Base-by-base conservation (phyloP, 2,113 vertebrate species). In the Cariama cristata region DNA sequence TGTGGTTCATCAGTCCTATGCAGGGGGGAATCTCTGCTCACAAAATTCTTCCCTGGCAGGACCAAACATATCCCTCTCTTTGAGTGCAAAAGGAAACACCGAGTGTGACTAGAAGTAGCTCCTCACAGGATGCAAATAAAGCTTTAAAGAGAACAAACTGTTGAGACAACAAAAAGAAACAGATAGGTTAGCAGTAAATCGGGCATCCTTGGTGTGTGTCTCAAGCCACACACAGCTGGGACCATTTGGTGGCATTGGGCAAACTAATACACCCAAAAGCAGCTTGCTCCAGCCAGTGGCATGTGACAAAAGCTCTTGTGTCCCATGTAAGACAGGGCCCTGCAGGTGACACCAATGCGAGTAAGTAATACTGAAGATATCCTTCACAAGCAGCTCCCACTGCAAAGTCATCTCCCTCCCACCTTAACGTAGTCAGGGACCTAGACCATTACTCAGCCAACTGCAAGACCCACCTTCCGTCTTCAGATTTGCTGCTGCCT, bases 151-250 rank as follows among this genome's bases (percentile, higher is more conserved):
- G n/a, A 58, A 32, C 7, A 49, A 81, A 77, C 49, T 33, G 16
- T 56, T 49, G 71, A 68, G 62, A 40, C 49, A 93, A 82, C 33
- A 66, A 32, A 66, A 84, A 59, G 45, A 52, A 79, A 35, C 56
- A 38, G 47, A 45, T 23, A 69, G 30, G 17, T 87, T 72, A 60
- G 64, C 71, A 75, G 62, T 16, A 79, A 32, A 71, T 55, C 1
- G 2, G 55, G 28, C 15, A 28, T 14, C 64, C 55, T 60, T 87
- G 80, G 89, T 45, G 0, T 0, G 0, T 2, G 16, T n/a, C 80
- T 82, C 23, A 49, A 83, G 81, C 50, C 56, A 60, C 77, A 79
- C 72, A 42, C 50, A 33, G 76, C 44, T 44, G 67, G 50, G 55
- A 64, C 80, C 56, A 79, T 86, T 86, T 83, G 76, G 81, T 56